Conservation (phyloP, 2,888 invertebrate species). For the Tridacna gigas region DNA sequence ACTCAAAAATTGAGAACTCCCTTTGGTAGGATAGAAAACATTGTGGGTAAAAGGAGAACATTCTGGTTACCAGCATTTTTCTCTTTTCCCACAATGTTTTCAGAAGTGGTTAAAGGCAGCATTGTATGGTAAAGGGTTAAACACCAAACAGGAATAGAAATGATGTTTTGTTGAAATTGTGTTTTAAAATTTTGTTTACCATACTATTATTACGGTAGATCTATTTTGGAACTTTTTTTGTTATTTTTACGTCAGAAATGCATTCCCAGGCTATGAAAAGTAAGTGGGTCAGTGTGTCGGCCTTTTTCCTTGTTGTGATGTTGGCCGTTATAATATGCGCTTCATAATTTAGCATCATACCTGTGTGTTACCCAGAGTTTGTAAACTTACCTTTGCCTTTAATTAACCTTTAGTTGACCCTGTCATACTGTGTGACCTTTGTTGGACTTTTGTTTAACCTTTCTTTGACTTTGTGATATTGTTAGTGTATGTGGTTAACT, state of each 20-base stretch:
- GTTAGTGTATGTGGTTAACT: no score
- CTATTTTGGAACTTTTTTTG: neutral
- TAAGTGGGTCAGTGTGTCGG: constrained; percentile 28
- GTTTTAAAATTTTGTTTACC: no score
- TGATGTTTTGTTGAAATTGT: no score
- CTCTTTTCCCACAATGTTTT: constrained; percentile 8
- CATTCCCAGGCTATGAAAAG: constrained; percentile 44
- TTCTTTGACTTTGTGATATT: neutral
- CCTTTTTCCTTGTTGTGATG: neutral
- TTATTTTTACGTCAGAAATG: constrained; percentile 20
- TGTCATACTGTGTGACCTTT: neutral
- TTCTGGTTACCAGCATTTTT: neutral
- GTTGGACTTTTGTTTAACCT: neutral
- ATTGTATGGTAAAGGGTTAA: no score
- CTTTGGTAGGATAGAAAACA: neutral
- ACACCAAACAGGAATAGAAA: no score
- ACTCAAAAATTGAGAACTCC: neutral
- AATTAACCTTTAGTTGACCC: constrained; percentile 10
- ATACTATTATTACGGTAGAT: no score
- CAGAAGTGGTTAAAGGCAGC: no score
- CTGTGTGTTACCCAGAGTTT: neutral
- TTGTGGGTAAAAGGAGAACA: neutral
- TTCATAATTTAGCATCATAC: neutral
- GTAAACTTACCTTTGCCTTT: neutral
- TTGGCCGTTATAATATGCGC: neutral